phyloP scores from a whole-genome alignment of 1,140 invertebrate genomes.

The Pogonomyrmex californicus region DNA sequence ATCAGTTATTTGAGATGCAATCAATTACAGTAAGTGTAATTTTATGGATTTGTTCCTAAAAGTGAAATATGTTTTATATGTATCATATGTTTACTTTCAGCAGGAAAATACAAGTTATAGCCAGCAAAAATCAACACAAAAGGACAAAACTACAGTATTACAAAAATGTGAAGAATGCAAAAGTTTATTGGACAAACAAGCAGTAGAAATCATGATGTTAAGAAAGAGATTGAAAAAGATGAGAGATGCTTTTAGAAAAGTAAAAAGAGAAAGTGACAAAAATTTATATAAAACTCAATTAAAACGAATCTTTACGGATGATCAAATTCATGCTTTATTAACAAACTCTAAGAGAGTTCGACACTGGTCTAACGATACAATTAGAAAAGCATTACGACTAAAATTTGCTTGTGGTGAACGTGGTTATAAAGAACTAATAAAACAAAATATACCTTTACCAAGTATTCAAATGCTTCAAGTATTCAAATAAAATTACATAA shows the following conservation, averaged over 20 bases:
- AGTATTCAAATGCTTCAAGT: neutral
- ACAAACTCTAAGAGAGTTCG: neutral
- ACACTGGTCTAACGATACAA: slow-evolving; percentile 3
- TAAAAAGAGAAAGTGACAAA: neutral
- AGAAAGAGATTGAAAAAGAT: neutral
- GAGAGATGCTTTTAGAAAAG: neutral
- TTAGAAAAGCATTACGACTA: neutral
- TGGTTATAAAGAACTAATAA: neutral
- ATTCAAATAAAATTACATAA: neutral
- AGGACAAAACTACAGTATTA: neutral
- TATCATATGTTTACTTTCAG: neutral
- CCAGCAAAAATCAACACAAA: neutral
- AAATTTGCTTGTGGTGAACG: neutral
- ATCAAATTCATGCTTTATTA: neutral
- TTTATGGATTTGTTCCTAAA: neutral
- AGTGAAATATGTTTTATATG: slow-evolving; percentile 1
- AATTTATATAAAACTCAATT: neutral
- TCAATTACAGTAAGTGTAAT: neutral
- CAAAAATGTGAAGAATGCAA: neutral
- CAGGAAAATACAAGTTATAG: neutral
- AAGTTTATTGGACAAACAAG: neutral
- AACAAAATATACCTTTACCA: neutral
- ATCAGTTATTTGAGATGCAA: neutral
- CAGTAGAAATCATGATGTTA: neutral
- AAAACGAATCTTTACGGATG: neutral